Conservation (phyloP, 1,140 invertebrate genomes). For the Eubasilissa regina region DNA sequence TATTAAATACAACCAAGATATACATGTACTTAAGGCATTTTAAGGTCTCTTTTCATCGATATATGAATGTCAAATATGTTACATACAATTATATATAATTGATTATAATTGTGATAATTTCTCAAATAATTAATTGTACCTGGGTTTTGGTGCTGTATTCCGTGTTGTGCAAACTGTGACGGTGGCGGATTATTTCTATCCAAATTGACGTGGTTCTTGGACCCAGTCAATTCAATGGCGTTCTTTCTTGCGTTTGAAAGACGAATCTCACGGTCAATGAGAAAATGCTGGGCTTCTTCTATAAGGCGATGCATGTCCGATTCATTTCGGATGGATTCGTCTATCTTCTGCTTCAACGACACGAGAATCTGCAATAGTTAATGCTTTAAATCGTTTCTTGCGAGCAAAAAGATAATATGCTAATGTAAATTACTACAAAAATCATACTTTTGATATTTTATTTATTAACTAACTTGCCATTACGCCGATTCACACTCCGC, state of each 20-base stretch:
- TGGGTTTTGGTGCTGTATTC: slow-evolving; percentile 47
- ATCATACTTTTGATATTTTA: no score
- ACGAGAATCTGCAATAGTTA: slow-evolving; percentile 79
- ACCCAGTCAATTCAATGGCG: slow-evolving; percentile 68
- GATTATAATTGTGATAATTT: no score
- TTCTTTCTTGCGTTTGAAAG: slow-evolving; percentile 79
- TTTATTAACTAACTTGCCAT: no score
- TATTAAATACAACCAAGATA: no score
- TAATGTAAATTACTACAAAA: no score
- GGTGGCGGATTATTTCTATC: slow-evolving; percentile 31
- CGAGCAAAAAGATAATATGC: no score
- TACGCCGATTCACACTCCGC: no score
- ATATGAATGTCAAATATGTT: no score
- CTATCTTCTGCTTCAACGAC: slow-evolving; percentile 90
- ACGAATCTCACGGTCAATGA: slow-evolving; percentile 84
- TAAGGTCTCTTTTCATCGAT: no score
- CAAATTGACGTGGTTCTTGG: slow-evolving; percentile 54
- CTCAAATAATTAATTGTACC: neutral
- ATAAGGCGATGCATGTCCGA: slow-evolving; percentile 80
- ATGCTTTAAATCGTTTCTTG: neutral
- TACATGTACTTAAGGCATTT: no score
- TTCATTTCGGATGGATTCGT: slow-evolving; percentile 82
- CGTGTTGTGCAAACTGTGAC: slow-evolving; percentile 41
- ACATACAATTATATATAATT: no score
- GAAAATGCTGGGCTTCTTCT: slow-evolving; percentile 81